A percentile compares a stretch with the other conserved stretches of the same genome.
Evolutionary conservation across 2,888 invertebrate genomes (phyloP).

Genomic region (Panorpa germanica): DNA sequence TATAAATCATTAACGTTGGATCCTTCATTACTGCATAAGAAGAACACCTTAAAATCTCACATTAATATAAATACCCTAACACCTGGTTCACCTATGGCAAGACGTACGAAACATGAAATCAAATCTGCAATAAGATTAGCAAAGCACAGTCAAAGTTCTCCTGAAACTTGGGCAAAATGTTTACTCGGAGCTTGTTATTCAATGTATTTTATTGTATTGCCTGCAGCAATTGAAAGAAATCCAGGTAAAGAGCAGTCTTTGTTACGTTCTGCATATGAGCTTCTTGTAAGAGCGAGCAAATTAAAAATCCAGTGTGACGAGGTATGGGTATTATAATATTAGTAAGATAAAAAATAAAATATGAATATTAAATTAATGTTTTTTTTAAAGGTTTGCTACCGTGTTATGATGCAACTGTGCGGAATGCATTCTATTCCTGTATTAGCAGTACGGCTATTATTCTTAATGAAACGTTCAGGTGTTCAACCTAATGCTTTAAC

Average conservation of each 20-base stretch:
- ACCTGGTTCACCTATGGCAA: conserved; percentile 80
- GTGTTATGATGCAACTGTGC: conserved; percentile 97
- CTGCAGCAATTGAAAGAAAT: conserved; percentile 57
- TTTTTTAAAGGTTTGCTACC: conserved; percentile 63
- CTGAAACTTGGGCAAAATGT: conserved; percentile 86
- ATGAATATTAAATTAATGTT: conserved; percentile 6
- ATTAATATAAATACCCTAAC: conserved; percentile 25
- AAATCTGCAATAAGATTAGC: conserved; percentile 66
- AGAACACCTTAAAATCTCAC: conserved; percentile 20
- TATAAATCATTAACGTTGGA: conserved; percentile 31
- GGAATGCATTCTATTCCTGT: conserved; percentile 87
- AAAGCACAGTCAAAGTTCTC: conserved; percentile 38
- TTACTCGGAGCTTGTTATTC: conserved; percentile 77
- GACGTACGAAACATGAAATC: conserved; percentile 89
- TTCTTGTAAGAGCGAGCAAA: conserved; percentile 74
- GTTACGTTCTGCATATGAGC: conserved; percentile 64
- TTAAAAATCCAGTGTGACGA: conserved; percentile 80
- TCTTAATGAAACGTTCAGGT: conserved; percentile 83
- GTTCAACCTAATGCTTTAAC: conserved; percentile 95
- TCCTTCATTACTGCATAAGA: conserved; percentile 42
- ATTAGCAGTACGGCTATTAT: conserved; percentile 77
- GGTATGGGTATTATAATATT: conserved; percentile 24
- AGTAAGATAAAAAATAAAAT: neutral
- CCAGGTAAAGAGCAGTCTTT: conserved; percentile 58
- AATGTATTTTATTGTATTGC: conserved; percentile 90